Evolutionary conservation across 2,888 invertebrate species (phyloP).

Genomic region (Actias luna): DNA sequence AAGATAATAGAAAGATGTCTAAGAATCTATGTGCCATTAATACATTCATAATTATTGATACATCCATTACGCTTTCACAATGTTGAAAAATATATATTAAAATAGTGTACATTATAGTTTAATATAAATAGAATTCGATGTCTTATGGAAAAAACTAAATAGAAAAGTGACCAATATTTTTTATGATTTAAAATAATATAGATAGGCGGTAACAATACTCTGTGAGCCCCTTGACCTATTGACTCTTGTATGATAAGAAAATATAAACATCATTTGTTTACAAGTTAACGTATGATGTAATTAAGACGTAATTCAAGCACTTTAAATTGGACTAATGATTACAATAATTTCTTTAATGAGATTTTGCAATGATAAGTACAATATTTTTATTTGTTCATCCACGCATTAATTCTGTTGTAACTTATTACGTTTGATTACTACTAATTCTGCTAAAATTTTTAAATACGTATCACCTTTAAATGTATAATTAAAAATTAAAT

Average conservation of each 20-base stretch:
- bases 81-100: background rate
- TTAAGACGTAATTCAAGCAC: slow-evolving; percentile 19
- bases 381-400: background rate
- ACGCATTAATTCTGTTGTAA: background rate
- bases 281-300: slow-evolving; percentile 44
- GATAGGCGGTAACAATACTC: slow-evolving; percentile 2
- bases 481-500: too few species aligned
- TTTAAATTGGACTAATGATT: background rate
- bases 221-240: slow-evolving; percentile 35
- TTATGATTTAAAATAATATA: background rate
- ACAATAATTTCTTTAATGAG: background rate
- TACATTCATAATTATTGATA: background rate
- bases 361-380: background rate
- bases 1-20: background rate
- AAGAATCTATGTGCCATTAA: background rate
- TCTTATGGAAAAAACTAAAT: background rate
- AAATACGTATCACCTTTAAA: too few species aligned
- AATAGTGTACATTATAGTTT: background rate
- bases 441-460: too few species aligned
- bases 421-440: background rate
- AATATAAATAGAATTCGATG: background rate
- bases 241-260: slow-evolving; percentile 39
- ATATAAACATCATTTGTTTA: slow-evolving; percentile 34
- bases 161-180: background rate
- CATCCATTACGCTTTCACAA: background rate